phyloP scores from a whole-genome alignment of 1,140 invertebrate genomes.

The Nasonia longicornis region DNA sequence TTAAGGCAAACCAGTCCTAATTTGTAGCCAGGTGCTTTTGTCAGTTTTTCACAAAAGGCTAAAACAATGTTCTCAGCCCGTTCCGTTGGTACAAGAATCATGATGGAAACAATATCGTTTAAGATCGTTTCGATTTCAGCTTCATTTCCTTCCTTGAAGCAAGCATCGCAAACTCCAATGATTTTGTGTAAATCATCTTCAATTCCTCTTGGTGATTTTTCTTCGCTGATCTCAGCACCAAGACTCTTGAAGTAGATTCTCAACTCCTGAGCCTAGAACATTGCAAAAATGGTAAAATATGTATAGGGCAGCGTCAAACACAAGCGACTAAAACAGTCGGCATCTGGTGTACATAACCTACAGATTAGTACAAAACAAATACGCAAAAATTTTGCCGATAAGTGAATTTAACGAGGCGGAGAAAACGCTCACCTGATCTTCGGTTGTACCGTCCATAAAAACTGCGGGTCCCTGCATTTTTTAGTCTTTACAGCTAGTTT shows the following conservation, averaged over 20 bases:
- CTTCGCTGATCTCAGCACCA: constrained; percentile 92
- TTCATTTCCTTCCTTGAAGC: constrained; percentile 88
- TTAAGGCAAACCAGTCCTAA: constrained; percentile 84
- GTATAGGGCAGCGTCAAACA: background rate
- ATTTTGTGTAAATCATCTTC: constrained; percentile 96
- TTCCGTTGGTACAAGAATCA: constrained; percentile 88
- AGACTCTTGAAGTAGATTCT: constrained; percentile 89
- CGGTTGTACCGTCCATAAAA: constrained; percentile 84
- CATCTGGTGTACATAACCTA: constrained; percentile 35
- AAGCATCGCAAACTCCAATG: constrained; percentile 92
- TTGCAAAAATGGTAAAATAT: background rate
- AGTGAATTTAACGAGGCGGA: background rate
- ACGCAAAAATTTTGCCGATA: background rate
- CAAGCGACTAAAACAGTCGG: constrained; percentile 17
- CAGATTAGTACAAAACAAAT: background rate
- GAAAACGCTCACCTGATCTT: constrained; percentile 77
- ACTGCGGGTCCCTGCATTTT: constrained; percentile 82
- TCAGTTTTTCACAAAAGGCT: constrained; percentile 93
- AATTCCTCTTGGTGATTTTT: constrained; percentile 89
- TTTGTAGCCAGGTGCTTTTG: constrained; percentile 89
- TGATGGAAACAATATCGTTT: constrained; percentile 93
- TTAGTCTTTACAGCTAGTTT: background rate
- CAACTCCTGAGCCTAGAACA: constrained; percentile 85
- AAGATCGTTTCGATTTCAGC: constrained; percentile 84
- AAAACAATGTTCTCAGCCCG: constrained; percentile 91